Evolutionary conservation across 2,113 vertebrate species (phyloP).

Genomic region (Myotis lucifugus): DNA sequence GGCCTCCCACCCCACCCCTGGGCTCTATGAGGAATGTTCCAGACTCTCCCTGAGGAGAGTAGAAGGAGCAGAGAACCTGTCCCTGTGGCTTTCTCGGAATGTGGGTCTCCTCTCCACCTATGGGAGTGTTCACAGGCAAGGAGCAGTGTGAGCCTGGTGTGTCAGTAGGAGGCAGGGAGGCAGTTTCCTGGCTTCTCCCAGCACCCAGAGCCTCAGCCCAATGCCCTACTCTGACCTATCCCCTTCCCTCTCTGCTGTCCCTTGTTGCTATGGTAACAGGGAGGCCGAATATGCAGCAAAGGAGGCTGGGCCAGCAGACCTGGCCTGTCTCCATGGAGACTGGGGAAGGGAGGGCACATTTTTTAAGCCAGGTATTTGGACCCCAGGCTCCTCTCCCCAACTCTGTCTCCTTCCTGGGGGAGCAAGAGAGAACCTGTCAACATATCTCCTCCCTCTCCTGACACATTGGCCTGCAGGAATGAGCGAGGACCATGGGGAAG

Average conservation of each 20-base stretch:
- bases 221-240: slow-evolving; percentile 59
- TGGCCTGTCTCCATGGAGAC: slow-evolving; percentile 72
- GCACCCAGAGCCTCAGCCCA: slow-evolving; percentile 27
- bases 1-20: not conserved
- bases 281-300: slow-evolving; percentile 68
- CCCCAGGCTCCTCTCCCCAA: not conserved
- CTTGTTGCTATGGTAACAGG: slow-evolving; percentile 72
- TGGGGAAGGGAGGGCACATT: slow-evolving; percentile 3
- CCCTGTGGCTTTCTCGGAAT: not conserved
- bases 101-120: not conserved
- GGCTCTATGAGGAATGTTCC: not conserved
- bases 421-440: not conserved
- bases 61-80: not conserved
- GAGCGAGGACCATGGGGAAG: not conserved
- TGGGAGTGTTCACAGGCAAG: not conserved
- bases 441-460: not conserved
- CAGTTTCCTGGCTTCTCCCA: not conserved
- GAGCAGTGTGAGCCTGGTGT: not conserved
- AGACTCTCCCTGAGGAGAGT: not conserved
- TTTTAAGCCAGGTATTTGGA: slow-evolving; percentile 47
- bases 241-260: slow-evolving; percentile 57
- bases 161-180: not conserved
- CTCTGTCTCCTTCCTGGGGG: not conserved
- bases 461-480: not conserved
- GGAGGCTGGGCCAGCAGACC: slow-evolving; percentile 72